Evolutionary conservation across 2,888 invertebrate species (phyloP), one percentile per base, ranked within the genome.

Genomic region (Smittia sp.): DNA sequence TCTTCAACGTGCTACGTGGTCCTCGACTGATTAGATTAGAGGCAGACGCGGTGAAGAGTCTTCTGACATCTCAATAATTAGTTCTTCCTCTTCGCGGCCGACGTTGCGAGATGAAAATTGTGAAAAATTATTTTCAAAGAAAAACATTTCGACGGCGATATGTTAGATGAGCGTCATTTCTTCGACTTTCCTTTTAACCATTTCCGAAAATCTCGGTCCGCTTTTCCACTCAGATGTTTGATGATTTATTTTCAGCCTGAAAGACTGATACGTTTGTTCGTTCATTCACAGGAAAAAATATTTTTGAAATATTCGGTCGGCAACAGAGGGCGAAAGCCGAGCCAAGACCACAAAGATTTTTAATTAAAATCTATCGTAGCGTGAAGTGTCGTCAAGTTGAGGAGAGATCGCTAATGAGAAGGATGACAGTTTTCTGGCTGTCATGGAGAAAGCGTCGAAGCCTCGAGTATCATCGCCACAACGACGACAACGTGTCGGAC

Each of bases 21-120:
- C 41, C 9, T 25, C 15, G 39, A 62, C 27, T 62, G 72, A 72
- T 72, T 72, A 72, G 72, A 72, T 72, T 58, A 62, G 72, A 38
- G 38, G 15, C 46, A 46, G 38, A 18, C 22, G 38, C 15, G n/a
- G 20, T 11, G 38, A 62, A 32, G 22, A 62, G 15, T 27, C 20
- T 72, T 62, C 38, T 72, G 72, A 72, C 72, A 72, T 39, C 13
- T 62, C 39, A 39, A 62, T 72, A 72, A 72, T 72, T 72, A 72
- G 62, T 22, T 58, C 58, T 46, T 46, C n/a, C 11, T n/a, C n/a
- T 11, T 13, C n/a, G 46, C n/a, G 6, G n/a, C n/a, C n/a, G n/a
- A n/a, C n/a, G 11, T 46, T 3, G 32, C 32, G 32, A 32, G 46
- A n/a, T n/a, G 46, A 46, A 46, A 46, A 11, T 46, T 46, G 6